Conservation (phyloP, 1,140 invertebrate genomes). For the Eriosoma lanigerum region DNA sequence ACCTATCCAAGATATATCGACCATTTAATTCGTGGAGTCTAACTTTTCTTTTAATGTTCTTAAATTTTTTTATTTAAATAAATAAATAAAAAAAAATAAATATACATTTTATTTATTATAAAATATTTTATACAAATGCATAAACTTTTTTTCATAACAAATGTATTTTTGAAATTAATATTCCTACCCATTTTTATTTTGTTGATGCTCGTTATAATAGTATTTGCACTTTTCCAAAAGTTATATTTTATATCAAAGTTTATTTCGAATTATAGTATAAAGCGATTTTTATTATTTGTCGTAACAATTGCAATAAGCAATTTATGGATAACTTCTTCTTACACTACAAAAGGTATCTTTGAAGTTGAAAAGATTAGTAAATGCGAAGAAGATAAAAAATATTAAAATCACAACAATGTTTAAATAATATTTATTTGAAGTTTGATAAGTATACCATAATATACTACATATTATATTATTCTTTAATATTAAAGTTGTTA, state of each 20-base stretch:
- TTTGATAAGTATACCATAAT: too few species aligned
- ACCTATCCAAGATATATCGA: neutral
- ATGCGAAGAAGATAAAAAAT: too few species aligned
- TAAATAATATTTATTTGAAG: too few species aligned
- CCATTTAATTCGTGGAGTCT: neutral
- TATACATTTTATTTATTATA: neutral
- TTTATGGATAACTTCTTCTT: too few species aligned
- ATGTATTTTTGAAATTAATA: neutral
- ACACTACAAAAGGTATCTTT: too few species aligned
- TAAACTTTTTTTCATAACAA: neutral
- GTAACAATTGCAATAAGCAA: neutral
- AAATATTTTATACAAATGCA: neutral
- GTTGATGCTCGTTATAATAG: neutral
- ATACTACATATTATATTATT: too few species aligned
- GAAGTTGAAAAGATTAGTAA: too few species aligned
- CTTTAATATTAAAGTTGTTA: too few species aligned
- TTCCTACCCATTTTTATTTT: neutral
- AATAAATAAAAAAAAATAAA: neutral
- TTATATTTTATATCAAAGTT: neutral
- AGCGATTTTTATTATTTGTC: neutral
- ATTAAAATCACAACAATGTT: too few species aligned
- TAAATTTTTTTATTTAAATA: neutral
- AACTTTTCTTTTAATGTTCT: neutral
- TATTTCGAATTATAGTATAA: neutral
- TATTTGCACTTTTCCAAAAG: neutral